Evolutionary conservation across 2,113 vertebrate species (phyloP), one percentile per base, ranked within the genome.

Genomic region (Thunnus thynnus): DNA sequence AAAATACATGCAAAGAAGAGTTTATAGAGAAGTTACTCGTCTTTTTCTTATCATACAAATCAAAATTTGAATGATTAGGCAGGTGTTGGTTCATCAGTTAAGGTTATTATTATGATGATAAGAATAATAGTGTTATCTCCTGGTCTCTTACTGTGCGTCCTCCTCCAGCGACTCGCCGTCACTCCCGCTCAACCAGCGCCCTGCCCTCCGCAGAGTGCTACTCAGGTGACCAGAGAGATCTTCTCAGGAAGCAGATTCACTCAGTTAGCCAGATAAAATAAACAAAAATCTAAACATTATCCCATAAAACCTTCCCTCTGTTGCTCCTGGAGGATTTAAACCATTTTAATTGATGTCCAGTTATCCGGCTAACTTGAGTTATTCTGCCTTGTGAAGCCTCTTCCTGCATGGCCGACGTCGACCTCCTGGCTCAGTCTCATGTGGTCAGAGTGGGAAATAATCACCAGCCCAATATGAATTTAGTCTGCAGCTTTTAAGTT

Each of bases 111-210:
- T 22, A 22, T 22, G 22, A 22, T 22, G 22, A 22, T 22, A 22
- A 16, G n/a, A 12, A 5, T 32, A 4, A 2, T 1, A 0, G 55
- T 51, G 52, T 47, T 57, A 13, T 71, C n/a, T 50, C 18, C 27
- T 25, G 50, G 18, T 84, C 64, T 64, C 57, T 72, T 44, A 80
- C 76, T 73, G 12, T 65, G 2, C 75, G 36, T 85, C 76, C 64
- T 64, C 78, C 84, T 95, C 50, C 96, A 98, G 97, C 94, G 67
- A 97, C 96, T 90, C 96, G 96, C 70, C 96, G 96, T 83, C 96
- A 98, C 90, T 97, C 97, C 92, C 96, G 97, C 90, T 98, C 97
- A 8, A 98, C 97, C 89, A 97, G 97, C 92, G 97, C 97, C 67
- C 96, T 98, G 95, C 96, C 95, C 90, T 84, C 96, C 67, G 94